Percentiles rank a stretch among this genome's conserved stretches.
Evolutionary conservation across 2,888 invertebrate genomes (phyloP).

Genomic region (Acanthoscelides obtectus): DNA sequence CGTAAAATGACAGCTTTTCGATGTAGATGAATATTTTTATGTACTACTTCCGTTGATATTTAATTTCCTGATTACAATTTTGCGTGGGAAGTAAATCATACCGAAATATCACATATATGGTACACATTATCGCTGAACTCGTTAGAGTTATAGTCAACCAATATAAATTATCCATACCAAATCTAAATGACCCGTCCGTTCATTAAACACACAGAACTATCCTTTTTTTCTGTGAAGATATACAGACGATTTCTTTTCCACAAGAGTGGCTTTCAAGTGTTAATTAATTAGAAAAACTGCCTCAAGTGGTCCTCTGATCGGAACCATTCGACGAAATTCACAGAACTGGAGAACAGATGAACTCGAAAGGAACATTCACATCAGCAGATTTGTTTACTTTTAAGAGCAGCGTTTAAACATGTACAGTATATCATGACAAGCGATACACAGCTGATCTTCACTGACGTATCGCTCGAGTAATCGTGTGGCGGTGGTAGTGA

Average conservation of each 20-base stretch:
- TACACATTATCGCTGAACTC: neutral
- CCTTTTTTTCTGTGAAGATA: neutral
- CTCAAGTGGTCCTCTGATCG: slow-evolving; percentile 24
- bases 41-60: too few relatives aligned
- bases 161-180: neutral
- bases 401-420: too few relatives aligned
- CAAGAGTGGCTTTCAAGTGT: slow-evolving; percentile 19
- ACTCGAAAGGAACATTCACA: slow-evolving; percentile 17
- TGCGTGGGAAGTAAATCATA: neutral
- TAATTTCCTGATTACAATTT: too few relatives aligned
- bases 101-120: neutral
- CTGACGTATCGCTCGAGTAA: too few relatives aligned
- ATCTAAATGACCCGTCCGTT: neutral
- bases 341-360: slow-evolving; percentile 5
- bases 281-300: slow-evolving; percentile 24
- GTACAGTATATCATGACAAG: too few relatives aligned
- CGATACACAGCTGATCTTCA: too few relatives aligned
- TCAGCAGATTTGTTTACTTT: slow-evolving; percentile 19
- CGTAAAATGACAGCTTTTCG: too few relatives aligned
- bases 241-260: slow-evolving; percentile 1
- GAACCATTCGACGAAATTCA: slow-evolving; percentile 10
- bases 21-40: too few relatives aligned
- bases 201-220: neutral
- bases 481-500: too few relatives aligned
- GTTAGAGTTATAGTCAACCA: neutral